Evolutionary conservation across 2,888 invertebrate species (phyloP), one percentile per base, ranked within the genome.

Genomic region (Lithophane semibrunnea): DNA sequence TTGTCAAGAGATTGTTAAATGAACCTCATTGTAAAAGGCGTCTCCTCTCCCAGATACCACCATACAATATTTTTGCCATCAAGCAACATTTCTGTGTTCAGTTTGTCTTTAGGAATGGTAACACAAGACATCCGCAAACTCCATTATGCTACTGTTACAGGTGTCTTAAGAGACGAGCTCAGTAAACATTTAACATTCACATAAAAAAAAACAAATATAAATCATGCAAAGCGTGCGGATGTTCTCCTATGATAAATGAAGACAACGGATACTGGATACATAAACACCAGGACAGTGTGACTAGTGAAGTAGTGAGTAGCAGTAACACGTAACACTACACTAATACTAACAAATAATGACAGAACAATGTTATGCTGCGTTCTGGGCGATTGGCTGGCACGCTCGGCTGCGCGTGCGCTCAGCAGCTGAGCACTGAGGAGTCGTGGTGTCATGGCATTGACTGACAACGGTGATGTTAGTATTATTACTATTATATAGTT

Each of bases 341-440:
- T 65, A 42, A 71, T 73, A 71, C 21, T 71, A n/a, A 56, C 60
- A 61, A 83, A 76, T 72, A 66, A 71, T 66, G 52, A 56, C 47
- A 60, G 54, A 52, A 69, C 69, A 73, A 73, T 56, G 61, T 60
- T 37, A 37, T 54, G 72, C 18, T 58, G 75, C 77, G 86, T 87
- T 86, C 86, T 87, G 88, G 77, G 44, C 79, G 77, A 87, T 76
- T 81, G 78, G 54, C 64, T 52, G 75, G 77, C 73, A 77, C 81
- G 88, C 75, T 78, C 66, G 79, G 74, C 56, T 72, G 86, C 67
- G 54, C 71, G 49, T 65, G 86, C 58, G 82, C 80, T 44, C 29
- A 16, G 47, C 49, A 42, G 64, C n/a, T 1, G 47, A 37, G 52
- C 70, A 21, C 42, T 24, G 56, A 63, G 64, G 60, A 65, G 56